Evolutionary conservation across 2,888 invertebrate genomes (phyloP).

Genomic region (Dolichomitus sp.): DNA sequence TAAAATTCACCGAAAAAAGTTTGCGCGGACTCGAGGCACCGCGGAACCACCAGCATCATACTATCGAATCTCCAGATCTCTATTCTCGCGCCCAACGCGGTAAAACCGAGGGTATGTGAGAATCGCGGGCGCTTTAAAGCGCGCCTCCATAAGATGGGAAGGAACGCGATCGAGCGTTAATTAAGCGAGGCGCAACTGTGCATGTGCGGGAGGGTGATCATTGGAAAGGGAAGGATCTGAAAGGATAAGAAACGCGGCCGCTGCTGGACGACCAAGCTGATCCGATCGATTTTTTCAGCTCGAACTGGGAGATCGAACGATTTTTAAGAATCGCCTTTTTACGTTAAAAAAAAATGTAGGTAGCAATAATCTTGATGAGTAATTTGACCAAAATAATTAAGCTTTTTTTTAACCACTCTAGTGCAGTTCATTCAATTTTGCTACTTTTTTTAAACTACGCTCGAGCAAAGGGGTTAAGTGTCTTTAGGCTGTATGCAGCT

Average conservation of each 20-base stretch:
- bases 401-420: neutral
- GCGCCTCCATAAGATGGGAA: slow-evolving; percentile 65
- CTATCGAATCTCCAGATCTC: slow-evolving; percentile 82
- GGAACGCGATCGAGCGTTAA: slow-evolving; percentile 77
- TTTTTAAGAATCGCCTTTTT: slow-evolving; percentile 45
- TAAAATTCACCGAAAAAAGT: too few species aligned
- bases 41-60: slow-evolving; percentile 71
- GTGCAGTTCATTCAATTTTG: neutral
- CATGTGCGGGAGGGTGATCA: slow-evolving; percentile 56
- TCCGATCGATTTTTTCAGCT: slow-evolving; percentile 70
- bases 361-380: too few species aligned
- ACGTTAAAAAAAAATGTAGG: too few species aligned
- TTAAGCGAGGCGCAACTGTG: slow-evolving; percentile 76
- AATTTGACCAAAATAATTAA: too few species aligned
- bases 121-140: slow-evolving; percentile 73
- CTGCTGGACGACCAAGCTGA: slow-evolving; percentile 56
- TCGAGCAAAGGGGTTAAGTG: neutral
- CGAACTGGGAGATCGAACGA: slow-evolving; percentile 52
- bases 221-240: slow-evolving; percentile 40
- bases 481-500: neutral
- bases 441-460: neutral
- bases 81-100: slow-evolving; percentile 66
- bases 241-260: neutral
- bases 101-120: slow-evolving; percentile 64
- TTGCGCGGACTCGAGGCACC: slow-evolving; percentile 67